These are phyloP conservation scores for Phymastichus coffea DNA, from an alignment of 1,140 invertebrate species.

Conservation along the genomic window DNA sequence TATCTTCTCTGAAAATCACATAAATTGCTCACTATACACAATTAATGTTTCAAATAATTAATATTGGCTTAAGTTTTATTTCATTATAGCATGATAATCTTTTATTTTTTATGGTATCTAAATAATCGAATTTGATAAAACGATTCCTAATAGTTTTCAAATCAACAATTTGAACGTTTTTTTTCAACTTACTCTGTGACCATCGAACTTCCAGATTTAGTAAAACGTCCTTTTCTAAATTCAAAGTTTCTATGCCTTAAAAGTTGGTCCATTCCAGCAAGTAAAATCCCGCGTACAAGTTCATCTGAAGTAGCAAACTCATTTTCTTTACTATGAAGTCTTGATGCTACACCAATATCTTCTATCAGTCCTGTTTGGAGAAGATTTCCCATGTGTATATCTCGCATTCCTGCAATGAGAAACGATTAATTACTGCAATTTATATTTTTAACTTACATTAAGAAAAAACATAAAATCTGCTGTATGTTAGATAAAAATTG, in stretches of 20 bases:
- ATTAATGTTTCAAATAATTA: too few relatives aligned
- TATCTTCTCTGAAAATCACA: constrained; percentile 50
- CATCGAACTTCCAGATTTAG: constrained; percentile 41
- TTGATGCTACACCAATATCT: constrained; percentile 4
- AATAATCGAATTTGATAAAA: too few relatives aligned
- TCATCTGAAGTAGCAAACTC: constrained; percentile 55
- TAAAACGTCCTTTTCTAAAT: constrained; percentile 54
- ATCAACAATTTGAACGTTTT: too few relatives aligned
- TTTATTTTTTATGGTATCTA: too few relatives aligned
- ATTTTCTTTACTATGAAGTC: constrained; percentile 37
- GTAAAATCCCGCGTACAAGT: constrained; percentile 53
- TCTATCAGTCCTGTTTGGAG: constrained; percentile 43
- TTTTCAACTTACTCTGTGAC: constrained; percentile 52
- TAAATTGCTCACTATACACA: too few relatives aligned
- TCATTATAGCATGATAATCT: too few relatives aligned
- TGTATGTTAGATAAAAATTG: background rate
- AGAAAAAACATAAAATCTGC: background rate
- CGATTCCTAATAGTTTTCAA: too few relatives aligned
- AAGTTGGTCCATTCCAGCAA: constrained; percentile 57
- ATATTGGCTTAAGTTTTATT: too few relatives aligned
- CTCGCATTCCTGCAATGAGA: constrained; percentile 50
- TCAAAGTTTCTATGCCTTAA: constrained; percentile 50
- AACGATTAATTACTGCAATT: background rate
- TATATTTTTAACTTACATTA: too few relatives aligned
- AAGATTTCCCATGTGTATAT: constrained; percentile 36